Conservation (phyloP, 2,797 vertebrate genomes). For the Austrolebias charrua region DNA sequence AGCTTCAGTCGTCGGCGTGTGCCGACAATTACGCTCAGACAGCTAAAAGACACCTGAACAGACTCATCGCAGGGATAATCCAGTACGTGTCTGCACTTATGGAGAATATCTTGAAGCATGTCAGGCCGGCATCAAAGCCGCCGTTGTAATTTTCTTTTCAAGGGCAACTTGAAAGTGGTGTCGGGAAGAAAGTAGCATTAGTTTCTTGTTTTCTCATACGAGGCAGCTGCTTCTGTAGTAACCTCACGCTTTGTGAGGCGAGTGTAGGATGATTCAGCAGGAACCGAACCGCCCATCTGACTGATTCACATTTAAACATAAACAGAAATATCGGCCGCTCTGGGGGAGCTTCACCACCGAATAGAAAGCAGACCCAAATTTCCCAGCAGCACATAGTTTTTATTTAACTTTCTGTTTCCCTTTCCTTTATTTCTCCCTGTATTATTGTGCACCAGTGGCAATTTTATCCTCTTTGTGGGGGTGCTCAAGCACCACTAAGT, state of each 20-base stretch:
- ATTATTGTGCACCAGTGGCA: constrained; percentile 37
- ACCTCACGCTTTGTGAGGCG: constrained; percentile 38
- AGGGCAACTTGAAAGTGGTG: constrained; percentile 68
- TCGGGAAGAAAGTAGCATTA: constrained; percentile 51
- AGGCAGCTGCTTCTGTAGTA: constrained; percentile 51
- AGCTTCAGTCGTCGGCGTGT: too few relatives aligned
- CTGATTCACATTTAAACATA: constrained; percentile 64
- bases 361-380: constrained; percentile 57
- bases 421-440: constrained; percentile 29
- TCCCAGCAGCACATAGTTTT: constrained; percentile 62
- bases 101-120: constrained; percentile 53
- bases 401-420: constrained; percentile 49
- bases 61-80: constrained; percentile 59
- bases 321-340: constrained; percentile 60
- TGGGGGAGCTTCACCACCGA: constrained; percentile 37
- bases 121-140: constrained; percentile 63
- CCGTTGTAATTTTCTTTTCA: constrained; percentile 64
- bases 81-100: constrained; percentile 47
- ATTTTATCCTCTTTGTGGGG: too few relatives aligned
- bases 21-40: background rate
- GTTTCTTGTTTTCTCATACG: constrained; percentile 50
- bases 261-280: constrained; percentile 62
- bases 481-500: too few relatives aligned
- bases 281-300: constrained; percentile 53
- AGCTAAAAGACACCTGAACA: constrained; percentile 33